Conservation (phyloP, 2,797 vertebrate genomes). For the Poliocrania exsul region DNA sequence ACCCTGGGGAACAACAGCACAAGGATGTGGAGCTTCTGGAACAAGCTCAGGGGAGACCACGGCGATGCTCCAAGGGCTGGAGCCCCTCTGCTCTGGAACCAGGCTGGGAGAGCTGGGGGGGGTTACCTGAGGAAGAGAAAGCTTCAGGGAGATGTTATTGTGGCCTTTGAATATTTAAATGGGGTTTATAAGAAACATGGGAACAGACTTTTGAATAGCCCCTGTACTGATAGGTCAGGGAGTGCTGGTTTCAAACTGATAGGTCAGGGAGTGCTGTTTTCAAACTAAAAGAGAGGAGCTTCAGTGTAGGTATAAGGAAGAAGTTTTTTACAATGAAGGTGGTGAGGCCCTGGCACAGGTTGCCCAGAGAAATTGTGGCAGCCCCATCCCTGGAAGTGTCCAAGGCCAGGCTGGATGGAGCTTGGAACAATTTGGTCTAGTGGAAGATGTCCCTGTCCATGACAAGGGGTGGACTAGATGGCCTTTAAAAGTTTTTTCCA, state of each 20-base stretch:
- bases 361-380: background rate
- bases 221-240: background rate
- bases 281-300: background rate
- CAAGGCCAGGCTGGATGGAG: accelerated
- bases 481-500: background rate
- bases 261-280: background rate
- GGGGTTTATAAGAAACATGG: background rate
- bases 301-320: background rate
- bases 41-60: background rate
- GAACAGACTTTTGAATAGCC: background rate
- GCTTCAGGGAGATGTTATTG: background rate
- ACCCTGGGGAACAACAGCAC: background rate
- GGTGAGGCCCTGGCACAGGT: background rate
- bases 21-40: background rate
- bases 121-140: background rate
- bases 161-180: background rate
- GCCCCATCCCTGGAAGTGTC: background rate
- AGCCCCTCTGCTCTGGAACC: background rate
- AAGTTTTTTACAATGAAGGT: background rate
- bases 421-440: accelerated
- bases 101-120: background rate
- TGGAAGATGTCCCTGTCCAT: accelerated
- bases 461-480: accelerated
- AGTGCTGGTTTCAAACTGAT: background rate
- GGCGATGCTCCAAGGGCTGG: background rate